phyloP scores from a whole-genome alignment of 2,113 vertebrate species.

The Brachyhypopomus gauderio region DNA sequence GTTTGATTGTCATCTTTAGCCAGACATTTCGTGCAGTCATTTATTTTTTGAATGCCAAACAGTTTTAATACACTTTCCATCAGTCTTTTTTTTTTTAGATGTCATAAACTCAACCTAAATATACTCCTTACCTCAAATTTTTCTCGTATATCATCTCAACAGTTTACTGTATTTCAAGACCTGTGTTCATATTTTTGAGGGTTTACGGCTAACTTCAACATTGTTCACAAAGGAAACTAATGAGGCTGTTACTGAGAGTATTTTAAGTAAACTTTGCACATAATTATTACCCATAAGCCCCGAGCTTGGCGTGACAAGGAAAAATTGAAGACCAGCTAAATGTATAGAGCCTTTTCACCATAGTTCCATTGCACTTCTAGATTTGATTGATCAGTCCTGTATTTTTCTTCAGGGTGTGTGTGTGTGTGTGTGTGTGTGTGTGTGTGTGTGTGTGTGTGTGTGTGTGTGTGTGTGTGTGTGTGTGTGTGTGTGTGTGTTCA shows the following conservation, averaged over 20 bases:
- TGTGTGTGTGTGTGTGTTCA: neutral
- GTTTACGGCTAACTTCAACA: neutral
- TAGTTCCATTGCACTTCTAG: neutral
- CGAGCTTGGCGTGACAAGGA: neutral
- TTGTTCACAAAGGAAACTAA: neutral
- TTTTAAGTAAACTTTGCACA: neutral
- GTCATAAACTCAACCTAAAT: neutral
- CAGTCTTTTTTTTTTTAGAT: neutral
- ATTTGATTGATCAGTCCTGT: neutral
- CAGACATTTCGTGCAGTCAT: neutral
- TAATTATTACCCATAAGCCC: neutral
- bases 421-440: neutral
- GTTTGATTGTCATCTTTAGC: slow-evolving; percentile 10
- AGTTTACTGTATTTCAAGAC: neutral
- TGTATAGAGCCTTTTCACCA: neutral
- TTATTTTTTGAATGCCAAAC: slow-evolving; percentile 11
- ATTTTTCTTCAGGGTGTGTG: neutral
- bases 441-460: too few relatives aligned
- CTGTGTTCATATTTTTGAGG: neutral
- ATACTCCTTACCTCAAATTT: neutral
- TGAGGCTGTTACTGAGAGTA: neutral
- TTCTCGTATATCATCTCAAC: too few relatives aligned
- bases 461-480: too few relatives aligned
- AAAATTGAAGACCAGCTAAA: neutral
- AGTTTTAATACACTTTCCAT: neutral